Evolutionary conservation across 2,113 vertebrate genomes (phyloP), one percentile per base, ranked within the genome.

Genomic region (Casuarius casuarius): DNA sequence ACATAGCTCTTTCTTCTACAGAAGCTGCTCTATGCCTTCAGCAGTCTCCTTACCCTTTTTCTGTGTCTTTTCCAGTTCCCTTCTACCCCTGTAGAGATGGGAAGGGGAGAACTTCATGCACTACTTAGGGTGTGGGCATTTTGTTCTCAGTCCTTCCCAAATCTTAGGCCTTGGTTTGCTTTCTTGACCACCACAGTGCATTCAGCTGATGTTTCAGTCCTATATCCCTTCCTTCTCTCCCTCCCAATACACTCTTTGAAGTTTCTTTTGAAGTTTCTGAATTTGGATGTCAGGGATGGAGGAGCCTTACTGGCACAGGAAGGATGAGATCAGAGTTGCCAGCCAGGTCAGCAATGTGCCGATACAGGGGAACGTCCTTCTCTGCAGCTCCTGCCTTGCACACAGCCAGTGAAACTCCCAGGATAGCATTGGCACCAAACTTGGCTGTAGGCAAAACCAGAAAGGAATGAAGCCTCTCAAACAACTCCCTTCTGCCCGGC

Each of bases 301-400:
- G 65, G 40, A n/a, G 23, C 89, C 98, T 99, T 97, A 99, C 99
- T 82, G 99, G 99, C 96, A 99, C 99, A 12, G 99, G 99, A 35
- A 99, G 98, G 89, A 99, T 99, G 94, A 99, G 98, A 76, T 99
- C 99, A 1, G 97, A 96, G 94, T 99, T 99, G 94, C 99, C 99
- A 0, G 99, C 99, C 94, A 99, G 97, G 95, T 99, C 99, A 91
- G 99, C 99, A 17, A 99, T 99, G 96, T 99, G 99, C 61, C 99
- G 98, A 88, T 99, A 99, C 31, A 99, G 96, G 23, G 99, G 99
- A 85, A 99, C 97, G 11, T 98, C 98, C 92, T 98, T 99, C 97
- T 99, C 99, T 1, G 98, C 98, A 23, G 99, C 99, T 42, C 99
- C 99, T 0, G 99, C 99, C 98, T 99, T 99, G 97, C 99, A 99